Conservation (phyloP, 2,888 invertebrate species). For the Oasisia sp. region DNA sequence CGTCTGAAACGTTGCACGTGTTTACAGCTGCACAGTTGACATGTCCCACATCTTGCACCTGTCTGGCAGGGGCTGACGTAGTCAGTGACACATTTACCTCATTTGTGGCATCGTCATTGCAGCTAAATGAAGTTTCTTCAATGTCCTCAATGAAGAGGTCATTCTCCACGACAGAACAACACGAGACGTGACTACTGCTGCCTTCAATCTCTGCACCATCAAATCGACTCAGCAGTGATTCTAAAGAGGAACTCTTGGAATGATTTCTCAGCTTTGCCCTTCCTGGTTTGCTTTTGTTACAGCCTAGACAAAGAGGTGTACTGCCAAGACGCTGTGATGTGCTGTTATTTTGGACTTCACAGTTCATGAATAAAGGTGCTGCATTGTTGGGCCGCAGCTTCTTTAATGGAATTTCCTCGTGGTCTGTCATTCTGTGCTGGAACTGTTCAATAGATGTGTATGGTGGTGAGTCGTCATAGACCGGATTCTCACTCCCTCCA, state of each 20-base stretch:
- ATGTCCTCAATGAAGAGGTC: not conserved
- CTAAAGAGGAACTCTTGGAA: conserved; percentile 2
- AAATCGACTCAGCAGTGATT: not conserved
- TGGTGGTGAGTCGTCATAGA: not conserved
- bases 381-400: not conserved
- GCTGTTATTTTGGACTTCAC: not conserved
- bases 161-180: not conserved
- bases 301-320: not conserved
- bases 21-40: not conserved
- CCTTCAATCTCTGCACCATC: not conserved
- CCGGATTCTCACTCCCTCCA: not conserved
- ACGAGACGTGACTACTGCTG: not conserved
- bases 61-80: not conserved
- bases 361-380: not conserved
- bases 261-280: not conserved
- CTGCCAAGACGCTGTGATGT: not conserved
- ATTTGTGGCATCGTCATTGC: not conserved
- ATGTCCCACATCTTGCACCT: not conserved
- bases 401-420: not conserved
- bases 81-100: not conserved
- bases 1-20: not conserved
- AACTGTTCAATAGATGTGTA: not conserved
- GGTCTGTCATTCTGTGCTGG: not conserved
- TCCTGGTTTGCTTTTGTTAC: not conserved
- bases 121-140: not conserved